Evolutionary conservation across 2,797 vertebrate genomes (phyloP), one percentile per base, ranked within the genome.

Genomic region (Orestias chungarensis): DNA sequence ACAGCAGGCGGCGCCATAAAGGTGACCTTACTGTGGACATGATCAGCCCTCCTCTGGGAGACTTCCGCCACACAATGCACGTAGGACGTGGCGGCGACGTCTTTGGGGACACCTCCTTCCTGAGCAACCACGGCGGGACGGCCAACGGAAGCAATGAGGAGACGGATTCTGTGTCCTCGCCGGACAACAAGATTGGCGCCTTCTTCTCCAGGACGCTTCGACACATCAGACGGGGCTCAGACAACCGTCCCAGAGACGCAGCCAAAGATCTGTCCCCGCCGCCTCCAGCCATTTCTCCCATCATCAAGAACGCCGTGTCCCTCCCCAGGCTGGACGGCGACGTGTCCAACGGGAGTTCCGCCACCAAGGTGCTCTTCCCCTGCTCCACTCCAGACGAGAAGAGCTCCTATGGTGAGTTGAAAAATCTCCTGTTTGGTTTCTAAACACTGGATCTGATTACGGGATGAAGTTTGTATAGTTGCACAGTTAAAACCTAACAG

Each of bases 61-160:
- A 99, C 92, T 99, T 99, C 79, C 96, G 98, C 52, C 98, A 99
- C 92, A 99, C 97, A 77, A 99, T 99, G 97, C 98, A 99, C 0
- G 97, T 99, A 64, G 98, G 98, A 49, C 96, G 97, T 0, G 97
- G 97, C 0, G 98, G 98, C 0, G 98, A 99, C 0, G 98, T 96
- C 74, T 99, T 99, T 0, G 98, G 98, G 0, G 98, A 99, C 91
- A 99, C 98, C 44, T 97, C 97, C 15, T 99, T 99, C 91, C 97
- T 99, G 62, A 98, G 96, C 91, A 97, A 97, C 91, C 96, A 98
- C 0, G 96, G 97, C 0, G 96, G 97, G 70, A 79, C 80, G 5
- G 80, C 82, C 71, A 91, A 91, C 0, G 95, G 95, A 20, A 86
- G 79, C 55, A 88, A 65, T 8, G 82, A 20, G 15, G 90, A 91